Percentiles rank a stretch among this genome's conserved stretches.
Evolutionary conservation across 1,140 invertebrate genomes (phyloP).

Genomic region (Chrysoperla carnea): DNA sequence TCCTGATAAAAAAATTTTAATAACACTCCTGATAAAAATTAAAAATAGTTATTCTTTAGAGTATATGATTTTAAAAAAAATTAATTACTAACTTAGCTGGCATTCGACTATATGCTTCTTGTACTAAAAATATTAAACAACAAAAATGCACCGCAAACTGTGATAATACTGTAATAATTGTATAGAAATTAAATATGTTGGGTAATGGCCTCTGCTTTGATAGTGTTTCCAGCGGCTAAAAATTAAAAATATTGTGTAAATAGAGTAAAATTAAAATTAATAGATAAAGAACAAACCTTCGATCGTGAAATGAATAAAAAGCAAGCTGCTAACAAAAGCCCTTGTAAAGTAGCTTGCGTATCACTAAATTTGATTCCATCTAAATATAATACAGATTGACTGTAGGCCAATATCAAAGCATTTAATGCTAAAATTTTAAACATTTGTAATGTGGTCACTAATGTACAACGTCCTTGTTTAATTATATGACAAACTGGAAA

Average conservation of each 20-base stretch:
- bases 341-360: slow-evolving; percentile 90
- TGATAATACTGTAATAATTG: slow-evolving; percentile 81
- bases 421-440: slow-evolving; percentile 99
- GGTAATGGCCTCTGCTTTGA: slow-evolving; percentile 90
- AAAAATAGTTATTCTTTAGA: too few relatives aligned
- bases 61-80: not conserved
- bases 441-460: slow-evolving; percentile 99
- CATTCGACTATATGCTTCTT: slow-evolving; percentile 49
- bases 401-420: slow-evolving; percentile 93
- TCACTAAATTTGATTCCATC: slow-evolving; percentile 98
- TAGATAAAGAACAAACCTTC: slow-evolving; percentile 44
- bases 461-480: slow-evolving; percentile 95
- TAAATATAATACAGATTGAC: slow-evolving; percentile 94
- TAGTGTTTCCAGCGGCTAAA: slow-evolving; percentile 78
- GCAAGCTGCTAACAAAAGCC: slow-evolving; percentile 82
- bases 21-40: too few relatives aligned
- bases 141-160: slow-evolving; percentile 94
- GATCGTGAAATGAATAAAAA: slow-evolving; percentile 97
- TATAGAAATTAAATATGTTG: slow-evolving; percentile 98
- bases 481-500: slow-evolving; percentile 92
- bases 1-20: too few relatives aligned
- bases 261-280: slow-evolving; percentile 1
- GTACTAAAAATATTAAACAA: slow-evolving; percentile 79
- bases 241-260: slow-evolving; percentile 16
- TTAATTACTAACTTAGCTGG: slow-evolving; percentile 38